Evolutionary conservation across 2,888 invertebrate genomes (phyloP), one percentile per base, ranked within the genome.

Genomic region (Drosophila subquinaria): DNA sequence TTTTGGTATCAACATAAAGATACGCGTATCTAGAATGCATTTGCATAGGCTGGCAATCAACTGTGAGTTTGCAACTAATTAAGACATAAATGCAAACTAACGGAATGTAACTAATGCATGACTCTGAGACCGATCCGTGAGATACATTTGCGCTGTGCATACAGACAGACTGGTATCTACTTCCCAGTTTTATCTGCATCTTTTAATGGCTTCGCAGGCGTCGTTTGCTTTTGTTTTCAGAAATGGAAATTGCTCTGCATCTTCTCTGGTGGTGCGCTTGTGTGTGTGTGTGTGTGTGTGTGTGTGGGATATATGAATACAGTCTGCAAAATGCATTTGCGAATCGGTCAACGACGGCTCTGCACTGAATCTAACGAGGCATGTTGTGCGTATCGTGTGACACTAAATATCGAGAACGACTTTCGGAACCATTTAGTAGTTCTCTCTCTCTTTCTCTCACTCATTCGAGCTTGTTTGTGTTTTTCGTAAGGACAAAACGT

Each of bases 211-310:
- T 50, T 66, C 59, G 63, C 70, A 55, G 63, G 71, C 65, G 64
- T 63, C 71, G 36, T 66, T 65, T 68, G 69, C 71, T 69, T 76
- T 81, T 75, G 78, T 73, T 72, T 73, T 67, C 51, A 27, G 59
- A 87, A 88, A 88, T 88, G 73, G 79, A 72, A 80, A 86, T 83
- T 75, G 81, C 62, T 71, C 67, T 56, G 77, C 61, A 66, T 73
- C 63, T 57, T 2, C 38, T n/a, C n/a, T 38, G 30, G 8, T 35
- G 15, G 13, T 11, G n/a, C n/a, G n/a, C n/a, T n/a, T 36, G 52
- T 27, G 17, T 42, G 11, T 33, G 6, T 23, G 27, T 50, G 36
- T 30, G 30, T 56, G 20, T 35, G 35, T 61, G 38, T 27, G 48
- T 55, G 35, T 33, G 8, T 33, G 51, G 62, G 23, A 69, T 60